Conservation (phyloP, 2,888 invertebrate species). For the Stictocephala bisonia region DNA sequence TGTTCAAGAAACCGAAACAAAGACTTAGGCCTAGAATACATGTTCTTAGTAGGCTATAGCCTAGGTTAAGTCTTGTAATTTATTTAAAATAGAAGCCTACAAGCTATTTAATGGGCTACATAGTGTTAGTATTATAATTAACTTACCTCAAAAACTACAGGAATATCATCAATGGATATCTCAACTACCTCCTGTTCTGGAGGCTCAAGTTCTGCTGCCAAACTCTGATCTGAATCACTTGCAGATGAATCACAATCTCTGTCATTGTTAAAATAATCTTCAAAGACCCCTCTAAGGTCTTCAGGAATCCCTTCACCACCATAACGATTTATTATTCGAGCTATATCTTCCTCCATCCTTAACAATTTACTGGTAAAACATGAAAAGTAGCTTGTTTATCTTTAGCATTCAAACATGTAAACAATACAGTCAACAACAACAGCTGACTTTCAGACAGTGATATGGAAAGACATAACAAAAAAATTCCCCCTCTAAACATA, state of each 20-base stretch:
- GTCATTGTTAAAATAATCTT: background rate
- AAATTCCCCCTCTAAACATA: background rate
- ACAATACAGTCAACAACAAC: background rate
- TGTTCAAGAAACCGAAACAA: too few relatives aligned
- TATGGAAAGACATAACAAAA: background rate
- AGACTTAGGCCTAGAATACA: too few relatives aligned
- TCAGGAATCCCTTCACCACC: constrained; percentile 5
- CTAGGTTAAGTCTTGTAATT: too few relatives aligned
- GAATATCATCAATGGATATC: constrained; percentile 8
- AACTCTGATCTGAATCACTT: background rate
- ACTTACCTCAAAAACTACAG: constrained; percentile 5
- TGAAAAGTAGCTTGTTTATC: constrained; percentile 1
- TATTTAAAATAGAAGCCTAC: too few relatives aligned
- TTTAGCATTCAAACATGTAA: constrained; percentile 1
- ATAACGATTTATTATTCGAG: constrained; percentile 4
- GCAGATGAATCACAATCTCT: background rate
- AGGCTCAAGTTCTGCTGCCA: constrained; percentile 13
- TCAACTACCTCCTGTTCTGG: background rate
- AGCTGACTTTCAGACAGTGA: background rate
- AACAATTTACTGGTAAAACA: constrained; percentile 3
- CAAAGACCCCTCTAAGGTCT: background rate
- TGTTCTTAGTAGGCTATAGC: too few relatives aligned
- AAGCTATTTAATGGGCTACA: too few relatives aligned
- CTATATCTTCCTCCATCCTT: constrained; percentile 12
- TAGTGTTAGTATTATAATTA: too few relatives aligned